Conservation (phyloP, 2,888 invertebrate species). For the Stegana nigrithorax region DNA sequence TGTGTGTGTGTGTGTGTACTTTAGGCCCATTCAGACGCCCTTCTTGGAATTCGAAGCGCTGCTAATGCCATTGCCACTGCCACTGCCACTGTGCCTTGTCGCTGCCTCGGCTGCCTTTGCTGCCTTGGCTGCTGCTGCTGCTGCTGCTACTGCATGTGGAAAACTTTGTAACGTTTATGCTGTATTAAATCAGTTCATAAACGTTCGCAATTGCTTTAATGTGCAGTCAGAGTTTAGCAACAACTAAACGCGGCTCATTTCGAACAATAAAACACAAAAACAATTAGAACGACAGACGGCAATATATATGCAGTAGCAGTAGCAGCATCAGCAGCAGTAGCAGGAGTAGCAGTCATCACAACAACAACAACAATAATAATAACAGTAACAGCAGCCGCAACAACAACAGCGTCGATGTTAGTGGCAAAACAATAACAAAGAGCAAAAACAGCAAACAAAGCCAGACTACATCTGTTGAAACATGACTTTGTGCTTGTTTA, state of each 20-base stretch:
- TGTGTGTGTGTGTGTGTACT: neutral
- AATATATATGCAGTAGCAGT: too few relatives aligned
- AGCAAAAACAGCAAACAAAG: constrained; percentile 35
- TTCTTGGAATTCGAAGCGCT: too few relatives aligned
- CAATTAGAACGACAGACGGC: constrained; percentile 1
- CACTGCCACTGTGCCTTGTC: neutral
- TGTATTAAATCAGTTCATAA: constrained; percentile 66
- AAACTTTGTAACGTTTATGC: constrained; percentile 30
- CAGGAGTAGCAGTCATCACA: neutral
- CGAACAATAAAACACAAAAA: constrained; percentile 18
- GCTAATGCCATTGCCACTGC: too few relatives aligned
- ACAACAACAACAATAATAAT: neutral
- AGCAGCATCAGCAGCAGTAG: neutral
- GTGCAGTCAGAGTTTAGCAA: constrained; percentile 37
- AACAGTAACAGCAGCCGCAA: constrained; percentile 36
- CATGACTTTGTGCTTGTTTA: constrained; percentile 55
- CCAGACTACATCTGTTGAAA: constrained; percentile 60
- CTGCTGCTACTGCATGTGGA: neutral
- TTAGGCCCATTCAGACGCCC: neutral
- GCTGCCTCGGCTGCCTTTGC: neutral
- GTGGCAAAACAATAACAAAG: too few relatives aligned
- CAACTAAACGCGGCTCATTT: constrained; percentile 13
- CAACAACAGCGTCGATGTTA: constrained; percentile 47
- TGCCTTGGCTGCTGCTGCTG: neutral
- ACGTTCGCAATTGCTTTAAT: constrained; percentile 62